Evolutionary conservation across 2,113 vertebrate genomes (phyloP).

Genomic region (Prunella fulvescens): DNA sequence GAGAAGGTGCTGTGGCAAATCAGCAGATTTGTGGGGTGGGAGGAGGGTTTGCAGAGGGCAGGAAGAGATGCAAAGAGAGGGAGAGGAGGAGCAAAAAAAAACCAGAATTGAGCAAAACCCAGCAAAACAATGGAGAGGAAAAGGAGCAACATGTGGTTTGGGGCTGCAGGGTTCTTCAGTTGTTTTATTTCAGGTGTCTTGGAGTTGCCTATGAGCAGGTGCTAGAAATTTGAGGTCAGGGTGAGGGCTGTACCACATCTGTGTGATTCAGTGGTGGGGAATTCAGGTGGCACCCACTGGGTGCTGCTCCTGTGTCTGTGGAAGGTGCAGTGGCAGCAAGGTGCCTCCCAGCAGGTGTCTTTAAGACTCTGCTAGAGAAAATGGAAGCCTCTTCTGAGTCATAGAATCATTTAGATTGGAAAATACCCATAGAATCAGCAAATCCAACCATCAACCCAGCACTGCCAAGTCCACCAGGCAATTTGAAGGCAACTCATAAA

Average conservation of each 20-base stretch:
- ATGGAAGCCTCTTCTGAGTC: background rate
- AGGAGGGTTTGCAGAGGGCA: background rate
- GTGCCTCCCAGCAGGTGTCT: background rate
- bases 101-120: background rate
- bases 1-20: background rate
- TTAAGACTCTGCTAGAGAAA: background rate
- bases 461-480: background rate
- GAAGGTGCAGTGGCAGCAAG: background rate
- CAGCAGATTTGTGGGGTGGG: background rate
- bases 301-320: background rate
- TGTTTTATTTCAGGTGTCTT: background rate
- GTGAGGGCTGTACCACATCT: background rate
- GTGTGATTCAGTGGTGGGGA: background rate
- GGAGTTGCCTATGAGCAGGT: background rate
- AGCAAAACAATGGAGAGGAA: background rate
- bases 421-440: background rate
- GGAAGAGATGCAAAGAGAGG: background rate
- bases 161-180: background rate
- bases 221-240: background rate
- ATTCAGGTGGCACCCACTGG: background rate
- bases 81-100: background rate
- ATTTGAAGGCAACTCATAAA: background rate
- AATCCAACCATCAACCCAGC: background rate
- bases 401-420: background rate
- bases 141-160: accelerated